A percentile compares a stretch with the other conserved stretches of the same genome.
Evolutionary conservation across 2,888 invertebrate genomes (phyloP).

Genomic region (Pseudolycoriella hygida): DNA sequence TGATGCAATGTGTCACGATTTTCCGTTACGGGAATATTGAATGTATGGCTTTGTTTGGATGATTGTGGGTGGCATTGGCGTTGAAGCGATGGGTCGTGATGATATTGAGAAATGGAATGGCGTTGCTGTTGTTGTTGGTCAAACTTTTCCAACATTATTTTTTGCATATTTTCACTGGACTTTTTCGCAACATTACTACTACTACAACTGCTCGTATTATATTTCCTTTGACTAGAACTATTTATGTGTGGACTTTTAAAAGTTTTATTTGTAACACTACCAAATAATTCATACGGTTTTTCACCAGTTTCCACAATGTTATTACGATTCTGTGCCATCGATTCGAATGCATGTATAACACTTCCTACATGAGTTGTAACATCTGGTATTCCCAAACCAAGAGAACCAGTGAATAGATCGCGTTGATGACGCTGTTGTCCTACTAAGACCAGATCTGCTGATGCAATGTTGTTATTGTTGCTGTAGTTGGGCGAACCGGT

Average conservation of each 20-base stretch:
- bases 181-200: not conserved
- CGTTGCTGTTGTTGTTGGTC: constrained; percentile 10
- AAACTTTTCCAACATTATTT: not conserved
- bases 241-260: not conserved
- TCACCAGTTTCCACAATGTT: constrained; percentile 14
- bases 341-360: constrained; percentile 28
- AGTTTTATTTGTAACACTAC: not conserved
- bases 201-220: not conserved
- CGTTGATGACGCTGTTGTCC: constrained; percentile 24
- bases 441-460: constrained; percentile 17
- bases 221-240: constrained; percentile 1
- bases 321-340: constrained; percentile 19
- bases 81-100: constrained; percentile 6
- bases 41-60: not conserved
- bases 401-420: constrained; percentile 26
- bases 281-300: constrained; percentile 6
- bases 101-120: constrained; percentile 7
- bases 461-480: constrained; percentile 5
- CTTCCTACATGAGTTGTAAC: constrained; percentile 27
- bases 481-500: constrained; percentile 5
- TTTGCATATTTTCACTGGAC: not conserved
- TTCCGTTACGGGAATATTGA: not conserved
- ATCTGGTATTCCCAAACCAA: constrained; percentile 26
- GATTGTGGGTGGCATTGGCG: not conserved
- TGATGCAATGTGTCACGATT: not conserved